These are phyloP conservation scores for Oithona nana DNA, from an alignment of 2,888 invertebrate species.

Conservation along the genomic window DNA sequence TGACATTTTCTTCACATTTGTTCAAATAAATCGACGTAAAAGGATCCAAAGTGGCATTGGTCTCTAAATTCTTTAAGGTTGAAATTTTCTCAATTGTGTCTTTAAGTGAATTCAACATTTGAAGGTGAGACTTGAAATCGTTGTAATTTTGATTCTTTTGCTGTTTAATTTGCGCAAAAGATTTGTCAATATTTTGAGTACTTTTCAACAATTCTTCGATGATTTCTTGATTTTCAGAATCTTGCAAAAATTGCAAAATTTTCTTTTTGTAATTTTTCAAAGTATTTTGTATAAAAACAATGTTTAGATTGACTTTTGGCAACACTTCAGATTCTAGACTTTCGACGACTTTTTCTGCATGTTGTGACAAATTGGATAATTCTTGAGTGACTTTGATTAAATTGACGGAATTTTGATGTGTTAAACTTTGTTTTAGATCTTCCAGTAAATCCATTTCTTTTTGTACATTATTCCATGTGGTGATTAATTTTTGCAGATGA, in stretches of 20 bases:
- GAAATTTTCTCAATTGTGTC: not conserved
- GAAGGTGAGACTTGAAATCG: not conserved
- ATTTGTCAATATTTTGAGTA: not conserved
- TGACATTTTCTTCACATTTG: not conserved
- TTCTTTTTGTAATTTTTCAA: not conserved
- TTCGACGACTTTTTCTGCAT: not conserved
- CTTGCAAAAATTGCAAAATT: not conserved
- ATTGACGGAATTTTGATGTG: not conserved
- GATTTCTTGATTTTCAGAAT: not conserved
- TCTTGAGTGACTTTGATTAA: not conserved
- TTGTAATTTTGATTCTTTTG: not conserved
- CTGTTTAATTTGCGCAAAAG: not conserved
- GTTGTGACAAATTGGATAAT: not conserved
- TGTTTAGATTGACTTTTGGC: too few species aligned
- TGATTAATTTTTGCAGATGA: slow-evolving; percentile 43
- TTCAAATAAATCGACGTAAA: not conserved
- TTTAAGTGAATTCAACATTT: not conserved
- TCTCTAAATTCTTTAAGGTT: not conserved
- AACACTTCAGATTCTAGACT: not conserved
- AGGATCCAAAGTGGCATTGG: not conserved
- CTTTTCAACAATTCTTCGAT: not conserved
- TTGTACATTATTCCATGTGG: slow-evolving; percentile 61
- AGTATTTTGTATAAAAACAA: not conserved
- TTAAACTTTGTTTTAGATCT: not conserved
- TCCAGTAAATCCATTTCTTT: not conserved